Evolutionary conservation across 2,797 vertebrate species (phyloP), one percentile per base, ranked within the genome.

Genomic region (Chiroxiphia lanceolata): DNA sequence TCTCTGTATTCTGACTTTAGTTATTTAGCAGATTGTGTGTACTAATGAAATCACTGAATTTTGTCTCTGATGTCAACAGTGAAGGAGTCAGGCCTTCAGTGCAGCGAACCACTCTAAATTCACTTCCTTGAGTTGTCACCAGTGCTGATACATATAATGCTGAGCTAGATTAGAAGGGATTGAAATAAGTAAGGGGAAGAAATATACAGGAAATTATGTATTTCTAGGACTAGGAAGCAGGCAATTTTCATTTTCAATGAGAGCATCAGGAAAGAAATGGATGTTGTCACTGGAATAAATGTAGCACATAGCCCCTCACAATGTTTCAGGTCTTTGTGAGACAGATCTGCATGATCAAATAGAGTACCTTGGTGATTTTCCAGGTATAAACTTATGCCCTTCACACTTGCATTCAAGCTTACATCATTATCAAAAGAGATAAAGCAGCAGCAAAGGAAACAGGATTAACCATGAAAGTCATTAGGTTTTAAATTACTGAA

Each of bases 381-480:
- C 87, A 94, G 67, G 85, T 89, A 86, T 94, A 95, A 92, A 86
- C 75, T 51, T 89, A 51, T 95, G 95, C 78, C 97, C 96, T 97
- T 97, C 96, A 97, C 95, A 94, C 94, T 96, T 94, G 77, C 47
- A 95, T 96, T 93, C 78, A 94, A 82, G 75, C 83, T 95, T 93
- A 91, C 85, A 95, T 95, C 91, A 96, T 88, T 95, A 96, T 95
- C 94, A 96, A 94, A 96, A 95, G 83, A 97, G 95, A 96, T 94
- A 97, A 97, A 94, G 87, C 48, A 72, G 81, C 83, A 96, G 93
- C 87, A 95, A 95, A 94, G 83, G 92, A 95, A 97, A 94, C 94
- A 96, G 95, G 95, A 95, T 97, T 97, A 97, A 91, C 90, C 81
- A 93, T 87, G 89, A 88, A 95, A 97, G 96, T 97, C 94, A 96